Conservation (phyloP, 2,888 invertebrate genomes). For the Stenodema calcarata region DNA sequence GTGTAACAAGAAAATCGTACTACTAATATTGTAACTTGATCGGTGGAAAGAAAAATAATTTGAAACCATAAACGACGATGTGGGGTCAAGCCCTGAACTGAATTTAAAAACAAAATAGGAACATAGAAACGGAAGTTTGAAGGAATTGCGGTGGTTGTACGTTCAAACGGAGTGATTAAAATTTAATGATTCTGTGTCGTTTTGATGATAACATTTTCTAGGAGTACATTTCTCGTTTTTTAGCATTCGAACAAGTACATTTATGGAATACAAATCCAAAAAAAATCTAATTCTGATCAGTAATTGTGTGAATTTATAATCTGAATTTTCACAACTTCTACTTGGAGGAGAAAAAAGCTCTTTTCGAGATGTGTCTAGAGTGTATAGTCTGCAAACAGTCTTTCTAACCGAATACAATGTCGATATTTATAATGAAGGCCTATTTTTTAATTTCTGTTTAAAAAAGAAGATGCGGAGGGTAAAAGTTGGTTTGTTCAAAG, state of each 20-base stretch:
- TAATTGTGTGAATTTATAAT: too few relatives aligned
- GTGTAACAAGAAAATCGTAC: conserved; percentile 16
- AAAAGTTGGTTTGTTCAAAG: background rate
- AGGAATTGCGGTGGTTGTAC: background rate
- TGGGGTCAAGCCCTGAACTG: conserved; percentile 23
- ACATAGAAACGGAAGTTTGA: background rate
- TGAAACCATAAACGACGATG: background rate
- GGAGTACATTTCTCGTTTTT: background rate
- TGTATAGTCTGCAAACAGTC: conserved; percentile 49
- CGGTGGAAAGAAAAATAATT: background rate
- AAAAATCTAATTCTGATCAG: too few relatives aligned
- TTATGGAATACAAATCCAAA: background rate
- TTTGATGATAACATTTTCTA: too few relatives aligned
- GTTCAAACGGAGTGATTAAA: too few relatives aligned
- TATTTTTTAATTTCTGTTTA: conserved; percentile 47
- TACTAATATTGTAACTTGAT: conserved; percentile 3
- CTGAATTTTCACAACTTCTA: background rate
- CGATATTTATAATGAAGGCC: conserved; percentile 41
- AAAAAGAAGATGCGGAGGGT: background rate
- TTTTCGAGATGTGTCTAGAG: conserved; percentile 24
- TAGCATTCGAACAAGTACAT: background rate
- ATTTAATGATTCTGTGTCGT: too few relatives aligned
- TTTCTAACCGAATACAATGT: conserved; percentile 40
- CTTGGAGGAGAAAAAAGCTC: background rate
- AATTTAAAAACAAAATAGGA: background rate